Percentiles rank a stretch among this genome's conserved stretches.
These are phyloP conservation scores for Drosophila falleni DNA, from an alignment of 2,888 invertebrate species.

Conservation along the genomic window DNA sequence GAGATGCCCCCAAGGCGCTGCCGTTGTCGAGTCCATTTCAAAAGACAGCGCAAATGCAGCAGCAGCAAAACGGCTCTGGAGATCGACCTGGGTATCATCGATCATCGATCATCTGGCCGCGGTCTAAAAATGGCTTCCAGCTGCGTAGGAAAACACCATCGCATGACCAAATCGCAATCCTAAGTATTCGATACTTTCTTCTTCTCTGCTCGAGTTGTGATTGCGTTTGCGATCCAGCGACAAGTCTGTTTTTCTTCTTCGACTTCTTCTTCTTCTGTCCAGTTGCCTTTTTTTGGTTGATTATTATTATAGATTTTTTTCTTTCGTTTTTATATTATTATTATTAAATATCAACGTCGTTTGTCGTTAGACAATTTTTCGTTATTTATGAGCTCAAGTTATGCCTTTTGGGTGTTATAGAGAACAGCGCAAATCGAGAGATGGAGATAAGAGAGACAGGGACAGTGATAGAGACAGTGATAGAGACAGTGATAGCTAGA, in stretches of 20 bases:
- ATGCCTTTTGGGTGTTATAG: conserved; percentile 76
- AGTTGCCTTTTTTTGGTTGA: conserved; percentile 68
- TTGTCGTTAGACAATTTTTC: conserved; percentile 75
- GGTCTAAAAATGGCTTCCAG: conserved; percentile 80
- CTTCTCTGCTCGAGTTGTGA: conserved; percentile 75
- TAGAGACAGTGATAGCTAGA: conserved; percentile 30
- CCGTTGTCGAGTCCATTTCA: conserved; percentile 76
- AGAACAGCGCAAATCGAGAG: conserved; percentile 63
- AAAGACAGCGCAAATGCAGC: conserved; percentile 55
- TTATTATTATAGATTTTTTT: conserved; percentile 60
- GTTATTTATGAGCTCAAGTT: conserved; percentile 79
- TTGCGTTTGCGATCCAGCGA: conserved; percentile 66
- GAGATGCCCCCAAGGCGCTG: conserved; percentile 76
- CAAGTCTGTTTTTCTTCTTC: conserved; percentile 61
- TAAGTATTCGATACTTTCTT: conserved; percentile 73
- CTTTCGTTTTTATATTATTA: conserved; percentile 38
- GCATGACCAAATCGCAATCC: conserved; percentile 80
- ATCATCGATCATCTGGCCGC: conserved; percentile 78
- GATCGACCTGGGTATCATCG: conserved; percentile 76
- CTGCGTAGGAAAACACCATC: conserved; percentile 81
- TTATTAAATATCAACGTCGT: conserved; percentile 75
- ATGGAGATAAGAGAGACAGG: conserved; percentile 21
- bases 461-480: neutral
- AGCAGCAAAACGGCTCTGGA: conserved; percentile 20
- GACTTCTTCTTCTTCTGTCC: neutral